phyloP scores from a whole-genome alignment of 2,888 invertebrate genomes.

The Hypsopygia costalis region DNA sequence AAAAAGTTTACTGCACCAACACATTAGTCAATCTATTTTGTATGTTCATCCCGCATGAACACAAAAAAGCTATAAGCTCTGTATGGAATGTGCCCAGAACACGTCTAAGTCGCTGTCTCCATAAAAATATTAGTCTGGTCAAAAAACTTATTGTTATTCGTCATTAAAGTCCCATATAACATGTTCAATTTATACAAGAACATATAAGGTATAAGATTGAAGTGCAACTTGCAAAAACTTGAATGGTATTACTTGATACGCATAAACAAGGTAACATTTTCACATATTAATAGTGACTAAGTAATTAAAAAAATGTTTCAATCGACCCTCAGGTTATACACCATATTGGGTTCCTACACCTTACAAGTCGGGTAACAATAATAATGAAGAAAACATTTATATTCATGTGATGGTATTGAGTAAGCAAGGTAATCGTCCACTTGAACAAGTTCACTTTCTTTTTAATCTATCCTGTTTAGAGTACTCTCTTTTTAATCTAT shows the following conservation, averaged over 20 bases:
- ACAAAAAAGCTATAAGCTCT: too few species aligned
- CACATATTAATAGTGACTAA: not conserved
- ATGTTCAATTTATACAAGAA: not conserved
- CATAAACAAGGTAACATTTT: conserved; percentile 2
- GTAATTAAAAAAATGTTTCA: not conserved
- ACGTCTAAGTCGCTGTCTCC: too few species aligned
- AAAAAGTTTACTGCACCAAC: too few species aligned
- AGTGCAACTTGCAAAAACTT: not conserved
- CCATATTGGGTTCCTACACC: not conserved
- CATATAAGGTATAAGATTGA: not conserved
- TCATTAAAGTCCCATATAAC: not conserved
- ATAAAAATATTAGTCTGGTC: too few species aligned
- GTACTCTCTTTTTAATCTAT: too few species aligned
- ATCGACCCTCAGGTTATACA: not conserved
- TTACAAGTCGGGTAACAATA: not conserved
- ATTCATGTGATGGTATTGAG: not conserved
- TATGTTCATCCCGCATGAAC: too few species aligned
- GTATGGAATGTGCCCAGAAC: too few species aligned
- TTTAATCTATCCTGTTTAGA: too few species aligned
- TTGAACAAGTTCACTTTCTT: not conserved
- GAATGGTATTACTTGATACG: not conserved
- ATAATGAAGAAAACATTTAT: not conserved
- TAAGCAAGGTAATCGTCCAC: not conserved
- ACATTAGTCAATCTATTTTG: too few species aligned
- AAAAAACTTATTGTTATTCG: not conserved